Percentiles rank a stretch among this genome's conserved stretches.
These are phyloP conservation scores for Cyclura pinguis DNA, from an alignment of 2,797 vertebrate genomes.

Conservation along the genomic window DNA sequence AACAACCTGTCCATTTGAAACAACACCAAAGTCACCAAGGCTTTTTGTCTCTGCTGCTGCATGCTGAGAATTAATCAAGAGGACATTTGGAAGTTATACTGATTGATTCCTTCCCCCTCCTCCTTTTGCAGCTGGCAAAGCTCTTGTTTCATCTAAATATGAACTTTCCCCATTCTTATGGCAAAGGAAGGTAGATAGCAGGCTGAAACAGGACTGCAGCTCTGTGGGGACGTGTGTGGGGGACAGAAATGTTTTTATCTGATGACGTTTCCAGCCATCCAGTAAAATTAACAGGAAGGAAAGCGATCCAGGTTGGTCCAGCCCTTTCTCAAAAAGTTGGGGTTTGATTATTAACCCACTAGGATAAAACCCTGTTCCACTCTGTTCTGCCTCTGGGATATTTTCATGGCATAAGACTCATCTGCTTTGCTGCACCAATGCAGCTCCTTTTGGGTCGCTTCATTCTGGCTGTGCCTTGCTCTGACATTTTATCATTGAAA, in stretches of 20 bases:
- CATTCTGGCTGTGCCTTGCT: too few relatives aligned
- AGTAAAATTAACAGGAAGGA: neutral
- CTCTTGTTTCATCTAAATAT: constrained; percentile 9
- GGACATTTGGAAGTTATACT: constrained; percentile 11
- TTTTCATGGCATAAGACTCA: too few relatives aligned
- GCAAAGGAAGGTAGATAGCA: neutral
- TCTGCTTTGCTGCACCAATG: too few relatives aligned
- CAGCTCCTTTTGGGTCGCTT: too few relatives aligned
- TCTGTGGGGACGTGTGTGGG: neutral
- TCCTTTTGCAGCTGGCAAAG: constrained; percentile 19
- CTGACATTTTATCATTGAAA: too few relatives aligned
- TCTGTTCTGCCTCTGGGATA: too few relatives aligned
- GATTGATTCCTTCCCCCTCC: constrained; percentile 29
- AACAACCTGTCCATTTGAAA: constrained; percentile 52
- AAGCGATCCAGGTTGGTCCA: neutral
- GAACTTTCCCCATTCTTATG: constrained; percentile 25
- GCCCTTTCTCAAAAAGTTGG: too few relatives aligned
- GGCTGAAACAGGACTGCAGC: neutral
- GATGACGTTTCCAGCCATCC: neutral
- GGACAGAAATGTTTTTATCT: neutral
- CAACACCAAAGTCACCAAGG: constrained; percentile 35
- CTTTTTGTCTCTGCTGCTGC: constrained; percentile 21
- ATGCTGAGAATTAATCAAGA: constrained; percentile 47
- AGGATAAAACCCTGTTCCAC: too few relatives aligned
- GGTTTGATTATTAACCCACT: too few relatives aligned